A percentile compares a stretch with the other conserved stretches of the same genome.
phyloP scores from a whole-genome alignment of 2,888 invertebrate genomes.

The Bhutanitis thaidina region DNA sequence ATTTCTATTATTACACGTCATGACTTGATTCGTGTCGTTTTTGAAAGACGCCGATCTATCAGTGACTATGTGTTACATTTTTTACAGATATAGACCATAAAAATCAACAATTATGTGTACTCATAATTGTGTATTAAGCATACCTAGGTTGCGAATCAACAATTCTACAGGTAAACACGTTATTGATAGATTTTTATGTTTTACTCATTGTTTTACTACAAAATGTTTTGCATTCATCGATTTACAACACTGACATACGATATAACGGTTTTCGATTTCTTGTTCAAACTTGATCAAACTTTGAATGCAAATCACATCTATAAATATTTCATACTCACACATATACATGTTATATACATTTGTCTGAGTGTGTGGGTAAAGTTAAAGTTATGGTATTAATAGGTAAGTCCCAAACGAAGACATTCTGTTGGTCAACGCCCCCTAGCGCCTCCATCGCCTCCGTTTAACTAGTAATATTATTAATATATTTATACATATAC shows the following conservation, averaged over 20 bases:
- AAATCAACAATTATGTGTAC: too few species aligned
- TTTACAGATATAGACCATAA: too few species aligned
- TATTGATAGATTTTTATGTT: too few species aligned
- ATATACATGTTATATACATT: not conserved
- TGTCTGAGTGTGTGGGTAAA: slow-evolving; percentile 12
- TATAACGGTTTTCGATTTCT: not conserved
- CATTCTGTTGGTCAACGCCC: slow-evolving; percentile 30
- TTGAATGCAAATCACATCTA: slow-evolving; percentile 1
- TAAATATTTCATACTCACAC: not conserved
- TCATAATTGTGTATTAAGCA: too few species aligned
- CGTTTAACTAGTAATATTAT: slow-evolving; percentile 34
- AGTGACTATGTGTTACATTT: too few species aligned
- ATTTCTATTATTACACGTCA: too few species aligned
- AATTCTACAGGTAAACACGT: too few species aligned
- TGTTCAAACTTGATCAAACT: not conserved
- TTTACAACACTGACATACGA: not conserved
- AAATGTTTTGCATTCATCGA: too few species aligned
- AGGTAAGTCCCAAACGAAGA: slow-evolving; percentile 27
- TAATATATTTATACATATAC: slow-evolving; percentile 34
- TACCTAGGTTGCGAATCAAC: too few species aligned
- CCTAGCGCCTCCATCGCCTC: slow-evolving; percentile 19
- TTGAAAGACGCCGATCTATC: too few species aligned
- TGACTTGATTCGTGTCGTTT: too few species aligned
- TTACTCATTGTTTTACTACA: too few species aligned
- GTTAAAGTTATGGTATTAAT: slow-evolving; percentile 27